Conservation (phyloP, 92 coral and sea anemone genomes). For the Epizoanthus stellaris region DNA sequence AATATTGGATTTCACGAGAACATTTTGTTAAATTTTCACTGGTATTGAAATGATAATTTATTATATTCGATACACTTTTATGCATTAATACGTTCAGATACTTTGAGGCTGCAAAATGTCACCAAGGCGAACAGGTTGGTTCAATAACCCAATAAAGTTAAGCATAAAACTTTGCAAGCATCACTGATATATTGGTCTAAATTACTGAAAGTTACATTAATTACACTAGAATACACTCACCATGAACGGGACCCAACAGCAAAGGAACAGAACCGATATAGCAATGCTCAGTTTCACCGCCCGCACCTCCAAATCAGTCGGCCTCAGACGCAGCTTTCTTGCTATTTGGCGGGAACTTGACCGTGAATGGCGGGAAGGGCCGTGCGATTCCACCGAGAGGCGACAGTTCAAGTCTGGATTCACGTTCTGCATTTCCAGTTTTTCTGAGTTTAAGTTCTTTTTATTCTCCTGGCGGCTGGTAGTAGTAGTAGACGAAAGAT, state of each 20-base stretch:
- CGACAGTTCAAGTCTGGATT: neutral
- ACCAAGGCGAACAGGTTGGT: no score
- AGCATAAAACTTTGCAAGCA: no score
- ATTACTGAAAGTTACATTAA: no score
- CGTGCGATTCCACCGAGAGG: neutral
- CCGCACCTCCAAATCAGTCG: conserved; percentile 28
- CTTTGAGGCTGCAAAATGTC: no score
- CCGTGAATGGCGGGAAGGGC: neutral
- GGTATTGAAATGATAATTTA: no score
- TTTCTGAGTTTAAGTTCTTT: neutral
- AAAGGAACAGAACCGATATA: conserved; percentile 24
- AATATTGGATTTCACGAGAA: no score
- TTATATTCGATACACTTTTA: no score
- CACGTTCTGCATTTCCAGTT: neutral
- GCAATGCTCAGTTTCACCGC: conserved; percentile 39
- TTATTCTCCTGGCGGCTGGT: neutral
- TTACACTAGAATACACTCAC: neutral
- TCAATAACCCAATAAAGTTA: no score
- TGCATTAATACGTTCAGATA: no score
- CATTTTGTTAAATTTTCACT: no score
- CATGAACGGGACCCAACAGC: conserved; percentile 39
- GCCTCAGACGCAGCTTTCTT: neutral
- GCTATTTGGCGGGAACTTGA: conserved; percentile 5
- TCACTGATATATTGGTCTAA: no score
- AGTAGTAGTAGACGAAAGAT: conserved; percentile 24